These are phyloP conservation scores for Marisa cornuarietis DNA, from an alignment of 1,140 invertebrate genomes.

Conservation along the genomic window DNA sequence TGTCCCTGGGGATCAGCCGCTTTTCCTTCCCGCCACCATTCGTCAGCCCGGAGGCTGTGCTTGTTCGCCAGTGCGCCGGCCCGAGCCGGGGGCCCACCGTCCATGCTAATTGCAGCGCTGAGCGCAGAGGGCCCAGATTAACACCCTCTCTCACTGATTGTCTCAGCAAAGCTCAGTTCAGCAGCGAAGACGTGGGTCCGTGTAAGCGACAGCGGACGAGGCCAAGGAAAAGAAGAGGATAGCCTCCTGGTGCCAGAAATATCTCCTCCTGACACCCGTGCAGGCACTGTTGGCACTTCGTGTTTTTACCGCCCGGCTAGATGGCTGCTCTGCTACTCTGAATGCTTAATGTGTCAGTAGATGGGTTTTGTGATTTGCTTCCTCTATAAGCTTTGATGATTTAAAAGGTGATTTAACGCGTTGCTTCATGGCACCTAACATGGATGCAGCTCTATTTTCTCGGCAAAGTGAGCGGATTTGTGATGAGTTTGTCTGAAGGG, in stretches of 20 bases:
- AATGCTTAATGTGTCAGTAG: no score
- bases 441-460: no score
- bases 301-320: no score
- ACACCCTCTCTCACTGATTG: conserved; percentile 22
- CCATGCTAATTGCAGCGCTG: conserved; percentile 22
- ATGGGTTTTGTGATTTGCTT: no score
- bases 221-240: neutral
- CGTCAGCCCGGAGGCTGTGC: conserved; percentile 20
- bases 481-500: no score
- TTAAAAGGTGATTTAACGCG: no score
- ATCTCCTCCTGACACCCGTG: no score
- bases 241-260: neutral
- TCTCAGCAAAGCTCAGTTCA: conserved; percentile 4
- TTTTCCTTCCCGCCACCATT: conserved; percentile 22
- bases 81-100: neutral
- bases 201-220: neutral
- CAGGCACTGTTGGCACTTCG: no score
- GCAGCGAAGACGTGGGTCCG: neutral
- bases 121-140: conserved; percentile 2
- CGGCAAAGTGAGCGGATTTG: no score
- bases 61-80: conserved; percentile 8
- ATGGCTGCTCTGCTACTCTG: no score
- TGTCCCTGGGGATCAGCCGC: conserved; percentile 5
- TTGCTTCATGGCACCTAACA: no score
- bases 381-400: no score